These are phyloP conservation scores for Drosophila lowei DNA, from an alignment of 1,140 invertebrate species.

Conservation along the genomic window DNA sequence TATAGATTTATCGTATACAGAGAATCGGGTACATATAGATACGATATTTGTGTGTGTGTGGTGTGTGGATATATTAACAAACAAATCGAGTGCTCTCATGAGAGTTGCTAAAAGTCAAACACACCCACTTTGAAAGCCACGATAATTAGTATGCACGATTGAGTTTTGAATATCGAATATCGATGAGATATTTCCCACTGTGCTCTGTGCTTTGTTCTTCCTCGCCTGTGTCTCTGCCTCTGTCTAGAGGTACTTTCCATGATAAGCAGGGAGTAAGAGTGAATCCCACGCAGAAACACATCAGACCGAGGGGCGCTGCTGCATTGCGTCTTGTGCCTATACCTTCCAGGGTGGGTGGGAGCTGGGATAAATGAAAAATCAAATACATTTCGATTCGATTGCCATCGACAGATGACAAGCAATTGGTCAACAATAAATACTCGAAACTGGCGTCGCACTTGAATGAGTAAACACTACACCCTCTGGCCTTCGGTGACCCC, in stretches of 20 bases:
- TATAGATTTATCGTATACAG: slow-evolving; percentile 45
- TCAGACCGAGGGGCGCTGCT: too few relatives aligned
- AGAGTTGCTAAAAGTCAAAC: slow-evolving; percentile 39
- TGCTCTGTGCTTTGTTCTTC: too few relatives aligned
- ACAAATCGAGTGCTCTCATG: too few relatives aligned
- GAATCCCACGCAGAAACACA: too few relatives aligned
- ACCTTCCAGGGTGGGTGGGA: background rate
- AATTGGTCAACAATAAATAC: slow-evolving; percentile 46
- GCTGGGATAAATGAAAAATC: slow-evolving; percentile 5
- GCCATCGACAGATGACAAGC: slow-evolving; percentile 20
- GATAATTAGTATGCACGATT: slow-evolving; percentile 62
- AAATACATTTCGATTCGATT: slow-evolving; percentile 28
- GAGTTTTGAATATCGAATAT: background rate
- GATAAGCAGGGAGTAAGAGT: too few relatives aligned
- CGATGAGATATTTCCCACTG: background rate
- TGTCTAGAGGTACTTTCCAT: too few relatives aligned
- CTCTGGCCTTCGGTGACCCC: slow-evolving; percentile 5
- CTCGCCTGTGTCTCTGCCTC: too few relatives aligned
- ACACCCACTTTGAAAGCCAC: slow-evolving; percentile 42
- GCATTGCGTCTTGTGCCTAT: too few relatives aligned
- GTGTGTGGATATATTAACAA: too few relatives aligned
- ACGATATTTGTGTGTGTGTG: slow-evolving; percentile 11
- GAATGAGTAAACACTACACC: slow-evolving; percentile 43
- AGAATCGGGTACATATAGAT: slow-evolving; percentile 13
- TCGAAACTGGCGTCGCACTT: slow-evolving; percentile 46